A percentile compares a stretch with the other conserved stretches of the same genome.
Evolutionary conservation across 2,888 invertebrate species (phyloP).

Genomic region (Oscheius myriophilus): DNA sequence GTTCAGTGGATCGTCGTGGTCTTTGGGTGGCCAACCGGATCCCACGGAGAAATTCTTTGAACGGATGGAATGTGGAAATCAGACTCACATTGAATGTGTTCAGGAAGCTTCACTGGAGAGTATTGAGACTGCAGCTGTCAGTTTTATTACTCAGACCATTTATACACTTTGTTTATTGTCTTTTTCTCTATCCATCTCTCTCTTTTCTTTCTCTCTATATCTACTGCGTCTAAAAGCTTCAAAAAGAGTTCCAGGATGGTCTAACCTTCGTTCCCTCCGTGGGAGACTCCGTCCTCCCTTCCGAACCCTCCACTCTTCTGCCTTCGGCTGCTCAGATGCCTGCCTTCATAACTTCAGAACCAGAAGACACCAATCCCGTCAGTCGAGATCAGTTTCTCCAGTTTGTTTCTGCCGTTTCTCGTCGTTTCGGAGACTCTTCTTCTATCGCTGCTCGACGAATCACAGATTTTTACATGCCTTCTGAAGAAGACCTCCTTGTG

Average conservation of each 20-base stretch:
- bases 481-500: slow-evolving; percentile 11
- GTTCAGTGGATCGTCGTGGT: slow-evolving; percentile 14
- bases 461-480: slow-evolving; percentile 15
- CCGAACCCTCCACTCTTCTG: slow-evolving; percentile 15
- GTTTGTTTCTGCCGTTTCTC: not conserved
- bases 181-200: no score
- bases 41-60: slow-evolving; percentile 13
- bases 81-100: slow-evolving; percentile 9
- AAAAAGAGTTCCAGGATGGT: slow-evolving; percentile 17
- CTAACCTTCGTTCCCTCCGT: slow-evolving; percentile 7
- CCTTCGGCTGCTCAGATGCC: slow-evolving; percentile 8
- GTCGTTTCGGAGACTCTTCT: slow-evolving; percentile 4
- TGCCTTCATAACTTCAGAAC: slow-evolving; percentile 6
- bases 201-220: no score
- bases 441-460: not conserved
- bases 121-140: slow-evolving; percentile 17
- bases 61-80: slow-evolving; percentile 14
- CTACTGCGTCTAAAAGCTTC: no score
- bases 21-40: slow-evolving; percentile 7
- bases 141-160: not conserved
- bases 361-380: not conserved
- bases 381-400: not conserved
- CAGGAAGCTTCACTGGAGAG: not conserved
- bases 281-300: slow-evolving; percentile 12
- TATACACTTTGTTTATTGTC: not conserved